Conservation (phyloP, 2,888 invertebrate species). For the Scaptomyza tumidula region DNA sequence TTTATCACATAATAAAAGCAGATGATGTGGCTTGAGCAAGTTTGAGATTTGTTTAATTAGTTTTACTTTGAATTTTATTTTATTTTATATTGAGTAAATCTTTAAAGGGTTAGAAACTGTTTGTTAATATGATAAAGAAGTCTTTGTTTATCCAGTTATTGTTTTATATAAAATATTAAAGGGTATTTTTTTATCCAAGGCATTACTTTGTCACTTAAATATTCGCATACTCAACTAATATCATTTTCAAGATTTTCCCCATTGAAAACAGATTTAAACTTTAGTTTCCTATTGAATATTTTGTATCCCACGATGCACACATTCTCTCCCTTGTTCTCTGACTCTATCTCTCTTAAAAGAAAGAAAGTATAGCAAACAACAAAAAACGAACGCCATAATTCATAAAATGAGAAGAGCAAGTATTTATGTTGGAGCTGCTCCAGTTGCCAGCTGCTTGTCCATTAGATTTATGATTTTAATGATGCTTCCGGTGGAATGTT, state of each 20-base stretch:
- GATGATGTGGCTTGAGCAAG: background rate
- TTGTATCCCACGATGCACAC: background rate
- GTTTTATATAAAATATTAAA: background rate
- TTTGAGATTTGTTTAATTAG: background rate
- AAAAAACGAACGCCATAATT: constrained; percentile 45
- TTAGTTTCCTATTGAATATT: constrained; percentile 1
- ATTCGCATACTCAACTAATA: background rate
- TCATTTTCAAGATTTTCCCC: background rate
- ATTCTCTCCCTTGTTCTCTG: background rate
- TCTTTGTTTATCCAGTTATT: no score
- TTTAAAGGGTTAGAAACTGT: no score
- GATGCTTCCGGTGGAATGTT: constrained; percentile 37
- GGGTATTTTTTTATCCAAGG: background rate
- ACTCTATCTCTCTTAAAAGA: background rate
- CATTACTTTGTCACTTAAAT: background rate
- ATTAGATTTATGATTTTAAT: constrained; percentile 73
- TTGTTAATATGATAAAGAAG: no score
- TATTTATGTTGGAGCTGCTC: constrained; percentile 29
- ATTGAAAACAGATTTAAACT: constrained; percentile 4
- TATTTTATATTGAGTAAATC: no score
- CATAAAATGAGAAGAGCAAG: constrained; percentile 20
- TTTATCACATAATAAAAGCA: background rate
- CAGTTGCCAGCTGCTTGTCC: constrained; percentile 56
- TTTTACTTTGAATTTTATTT: no score
- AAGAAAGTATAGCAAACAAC: constrained; percentile 6